Conservation (phyloP, 35 echinoderm and acorn worm species). For the Heliocidaris tuberculata region DNA sequence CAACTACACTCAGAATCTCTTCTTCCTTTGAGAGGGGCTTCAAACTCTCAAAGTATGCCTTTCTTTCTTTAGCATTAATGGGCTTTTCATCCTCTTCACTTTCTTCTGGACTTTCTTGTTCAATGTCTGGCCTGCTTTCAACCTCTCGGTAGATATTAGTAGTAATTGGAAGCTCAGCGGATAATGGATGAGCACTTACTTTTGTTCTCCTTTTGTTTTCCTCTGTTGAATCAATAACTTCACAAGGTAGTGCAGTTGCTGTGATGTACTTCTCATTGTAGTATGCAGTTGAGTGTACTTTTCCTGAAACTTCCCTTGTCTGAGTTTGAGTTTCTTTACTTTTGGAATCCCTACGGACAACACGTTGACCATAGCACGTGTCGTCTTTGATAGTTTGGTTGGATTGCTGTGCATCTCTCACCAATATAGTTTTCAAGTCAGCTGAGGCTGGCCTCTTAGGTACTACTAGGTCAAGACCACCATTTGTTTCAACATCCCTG, state of each 20-base stretch:
- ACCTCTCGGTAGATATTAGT: not conserved
- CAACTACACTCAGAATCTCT: conserved; percentile 12
- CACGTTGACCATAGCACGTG: not conserved
- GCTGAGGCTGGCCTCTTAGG: not conserved
- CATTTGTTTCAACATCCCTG: not conserved
- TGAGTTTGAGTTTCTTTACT: not conserved
- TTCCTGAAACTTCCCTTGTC: not conserved
- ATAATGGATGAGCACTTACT: not conserved
- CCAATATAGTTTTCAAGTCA: not conserved
- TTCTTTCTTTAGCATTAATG: conserved; percentile 28
- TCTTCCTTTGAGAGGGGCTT: conserved; percentile 34
- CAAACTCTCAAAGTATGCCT: conserved; percentile 30
- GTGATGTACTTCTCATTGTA: conserved; percentile 36
- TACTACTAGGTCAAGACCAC: not conserved
- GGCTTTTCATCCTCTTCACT: conserved; percentile 15
- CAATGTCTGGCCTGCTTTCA: not conserved
- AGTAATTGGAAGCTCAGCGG: not conserved
- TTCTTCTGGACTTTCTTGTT: conserved; percentile 10
- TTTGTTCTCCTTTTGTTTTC: not conserved
- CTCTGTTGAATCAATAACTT: conserved; percentile 17
- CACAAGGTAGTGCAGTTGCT: conserved; percentile 13
- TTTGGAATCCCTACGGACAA: not conserved
- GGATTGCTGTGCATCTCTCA: not conserved
- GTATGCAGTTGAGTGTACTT: not conserved
- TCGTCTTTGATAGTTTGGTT: not conserved